Evolutionary conservation across 2,113 vertebrate genomes (phyloP).

Genomic region (Paramisgurnus dabryanus): DNA sequence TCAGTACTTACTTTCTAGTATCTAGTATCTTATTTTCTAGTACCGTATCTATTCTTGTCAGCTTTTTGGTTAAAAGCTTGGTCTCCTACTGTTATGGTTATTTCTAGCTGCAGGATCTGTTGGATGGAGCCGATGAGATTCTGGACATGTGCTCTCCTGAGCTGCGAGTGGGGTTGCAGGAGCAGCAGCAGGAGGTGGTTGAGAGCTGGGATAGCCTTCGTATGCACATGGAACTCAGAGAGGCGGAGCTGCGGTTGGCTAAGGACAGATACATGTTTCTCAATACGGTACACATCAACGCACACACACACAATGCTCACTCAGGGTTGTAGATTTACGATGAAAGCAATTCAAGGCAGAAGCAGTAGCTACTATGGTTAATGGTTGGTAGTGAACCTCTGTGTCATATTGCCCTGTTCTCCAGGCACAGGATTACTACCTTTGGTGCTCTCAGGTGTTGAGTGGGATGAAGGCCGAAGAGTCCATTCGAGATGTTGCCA

Average conservation of each 20-base stretch:
- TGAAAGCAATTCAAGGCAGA: not conserved
- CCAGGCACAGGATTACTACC: constrained; percentile 76
- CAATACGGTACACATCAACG: constrained; percentile 65
- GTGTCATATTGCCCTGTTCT: not conserved
- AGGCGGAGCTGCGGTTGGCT: constrained; percentile 71
- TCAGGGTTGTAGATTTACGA: not conserved
- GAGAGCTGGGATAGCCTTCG: constrained; percentile 80
- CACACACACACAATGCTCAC: not conserved
- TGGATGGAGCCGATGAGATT: constrained; percentile 67
- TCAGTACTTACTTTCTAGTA: too few relatives aligned
- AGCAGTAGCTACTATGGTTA: not conserved
- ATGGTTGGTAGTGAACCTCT: not conserved
- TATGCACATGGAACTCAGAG: constrained; percentile 66
- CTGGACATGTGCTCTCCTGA: constrained; percentile 65
- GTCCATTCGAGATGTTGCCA: constrained; percentile 74
- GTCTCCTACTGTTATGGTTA: not conserved
- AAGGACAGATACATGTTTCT: constrained; percentile 76
- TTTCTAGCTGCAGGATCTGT: constrained; percentile 81
- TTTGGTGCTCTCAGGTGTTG: constrained; percentile 77
- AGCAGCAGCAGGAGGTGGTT: constrained; percentile 76
- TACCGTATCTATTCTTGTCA: not conserved
- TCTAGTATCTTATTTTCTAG: too few relatives aligned
- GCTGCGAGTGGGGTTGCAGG: constrained; percentile 68
- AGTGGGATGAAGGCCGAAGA: constrained; percentile 78
- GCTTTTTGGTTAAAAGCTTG: too few relatives aligned